Evolutionary conservation across 2,888 invertebrate species (phyloP).

Genomic region (Dorcus parallelipipedus): DNA sequence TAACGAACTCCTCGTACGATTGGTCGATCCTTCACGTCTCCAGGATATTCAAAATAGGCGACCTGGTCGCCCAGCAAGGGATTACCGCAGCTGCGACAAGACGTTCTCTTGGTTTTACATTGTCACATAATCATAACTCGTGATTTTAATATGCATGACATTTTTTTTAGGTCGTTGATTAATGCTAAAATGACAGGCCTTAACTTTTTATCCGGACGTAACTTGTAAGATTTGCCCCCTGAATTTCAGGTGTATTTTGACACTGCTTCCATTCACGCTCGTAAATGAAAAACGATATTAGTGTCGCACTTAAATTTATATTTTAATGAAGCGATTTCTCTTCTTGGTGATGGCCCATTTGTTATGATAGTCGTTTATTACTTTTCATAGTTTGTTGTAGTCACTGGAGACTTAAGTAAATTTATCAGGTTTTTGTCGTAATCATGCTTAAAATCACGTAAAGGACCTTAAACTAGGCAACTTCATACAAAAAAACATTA

Average conservation of each 20-base stretch:
- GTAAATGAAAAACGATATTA: conserved; percentile 20
- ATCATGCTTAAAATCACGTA: too few relatives aligned
- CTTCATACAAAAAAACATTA: too few relatives aligned
- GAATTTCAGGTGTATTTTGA: conserved; percentile 30
- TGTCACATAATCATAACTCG: conserved; percentile 48
- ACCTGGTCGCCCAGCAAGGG: conserved; percentile 40
- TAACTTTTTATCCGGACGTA: conserved; percentile 21
- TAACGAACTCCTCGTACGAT: conserved; percentile 6
- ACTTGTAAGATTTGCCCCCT: conserved; percentile 31
- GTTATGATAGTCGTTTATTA: too few relatives aligned
- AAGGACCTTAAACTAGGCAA: too few relatives aligned
- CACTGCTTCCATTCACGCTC: conserved; percentile 20
- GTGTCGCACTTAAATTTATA: conserved; percentile 18
- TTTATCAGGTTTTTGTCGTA: too few relatives aligned
- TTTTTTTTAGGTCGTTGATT: conserved; percentile 37
- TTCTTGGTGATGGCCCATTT: not conserved
- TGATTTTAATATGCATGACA: conserved; percentile 46
- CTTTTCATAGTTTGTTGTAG: too few relatives aligned
- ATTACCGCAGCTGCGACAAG: conserved; percentile 44
- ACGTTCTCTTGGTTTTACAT: conserved; percentile 42
- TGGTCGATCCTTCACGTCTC: conserved; percentile 14
- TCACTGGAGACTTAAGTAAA: too few relatives aligned
- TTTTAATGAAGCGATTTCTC: conserved; percentile 9
- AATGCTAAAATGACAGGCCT: conserved; percentile 40
- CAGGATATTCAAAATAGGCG: conserved; percentile 27